A percentile compares a stretch with the other conserved stretches of the same genome.
Evolutionary conservation across 2,113 vertebrate species (phyloP).

Genomic region (Saguinus imperator): DNA sequence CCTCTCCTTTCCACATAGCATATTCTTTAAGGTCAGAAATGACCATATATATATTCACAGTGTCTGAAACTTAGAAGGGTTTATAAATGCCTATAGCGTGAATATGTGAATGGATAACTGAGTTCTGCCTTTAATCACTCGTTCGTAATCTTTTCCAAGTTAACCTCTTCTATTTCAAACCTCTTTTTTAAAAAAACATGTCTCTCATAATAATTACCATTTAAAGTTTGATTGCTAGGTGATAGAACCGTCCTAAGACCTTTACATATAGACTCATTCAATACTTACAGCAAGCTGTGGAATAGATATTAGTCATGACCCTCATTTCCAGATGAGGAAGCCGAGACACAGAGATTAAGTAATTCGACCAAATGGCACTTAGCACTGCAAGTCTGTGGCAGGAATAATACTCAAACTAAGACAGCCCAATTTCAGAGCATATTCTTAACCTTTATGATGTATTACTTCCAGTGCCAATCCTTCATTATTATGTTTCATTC

Average conservation of each 20-base stretch:
- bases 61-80: neutral
- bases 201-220: neutral
- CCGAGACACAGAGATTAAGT: neutral
- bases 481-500: neutral
- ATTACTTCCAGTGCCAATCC: neutral
- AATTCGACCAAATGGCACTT: neutral
- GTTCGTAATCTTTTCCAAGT: neutral
- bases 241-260: neutral
- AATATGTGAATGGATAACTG: neutral
- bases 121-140: neutral
- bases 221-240: neutral
- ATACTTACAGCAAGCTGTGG: neutral
- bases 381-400: neutral
- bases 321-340: neutral
- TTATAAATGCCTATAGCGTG: neutral
- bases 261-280: neutral
- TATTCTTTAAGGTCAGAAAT: neutral
- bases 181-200: neutral
- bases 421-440: accelerated
- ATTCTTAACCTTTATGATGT: neutral
- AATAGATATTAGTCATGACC: too few species aligned
- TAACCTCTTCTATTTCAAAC: neutral
- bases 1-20: neutral
- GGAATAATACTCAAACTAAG: neutral
- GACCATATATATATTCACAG: neutral